These are phyloP conservation scores for Anthonomus grandis DNA, from an alignment of 1,140 invertebrate species.

Conservation along the genomic window DNA sequence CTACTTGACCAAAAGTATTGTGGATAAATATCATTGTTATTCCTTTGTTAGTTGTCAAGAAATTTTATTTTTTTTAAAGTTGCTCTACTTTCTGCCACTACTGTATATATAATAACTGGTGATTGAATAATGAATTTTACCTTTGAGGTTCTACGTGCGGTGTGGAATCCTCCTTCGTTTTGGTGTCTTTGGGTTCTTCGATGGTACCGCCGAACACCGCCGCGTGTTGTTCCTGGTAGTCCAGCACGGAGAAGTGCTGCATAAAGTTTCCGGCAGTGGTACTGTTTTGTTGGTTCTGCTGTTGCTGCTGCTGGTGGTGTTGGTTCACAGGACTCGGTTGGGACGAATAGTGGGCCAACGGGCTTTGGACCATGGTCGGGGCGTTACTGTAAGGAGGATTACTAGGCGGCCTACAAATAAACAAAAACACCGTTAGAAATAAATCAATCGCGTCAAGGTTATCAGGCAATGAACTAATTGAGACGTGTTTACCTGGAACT, in stretches of 20 bases:
- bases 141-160: conserved; percentile 33
- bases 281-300: conserved; percentile 12
- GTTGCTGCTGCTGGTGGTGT: conserved; percentile 13
- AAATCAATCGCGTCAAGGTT: no score
- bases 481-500: conserved; percentile 41
- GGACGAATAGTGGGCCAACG: conserved; percentile 40
- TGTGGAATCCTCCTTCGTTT: conserved; percentile 42
- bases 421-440: conserved; percentile 3
- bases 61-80: no score
- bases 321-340: conserved; percentile 50
- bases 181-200: conserved; percentile 45
- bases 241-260: conserved; percentile 58
- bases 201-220: no score
- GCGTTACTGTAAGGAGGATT: conserved; percentile 51
- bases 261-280: no score
- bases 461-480: neutral
- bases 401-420: conserved; percentile 48
- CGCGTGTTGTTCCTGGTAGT: conserved; percentile 42
- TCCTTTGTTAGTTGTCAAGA: no score
- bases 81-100: no score
- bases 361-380: conserved; percentile 53
- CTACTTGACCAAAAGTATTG: no score
- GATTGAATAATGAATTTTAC: no score
- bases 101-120: no score
- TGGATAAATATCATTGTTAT: no score